A percentile compares a stretch with the other conserved stretches of the same genome.
Conservation (phyloP, 2,888 invertebrate genomes). For the Tyria jacobaeae region DNA sequence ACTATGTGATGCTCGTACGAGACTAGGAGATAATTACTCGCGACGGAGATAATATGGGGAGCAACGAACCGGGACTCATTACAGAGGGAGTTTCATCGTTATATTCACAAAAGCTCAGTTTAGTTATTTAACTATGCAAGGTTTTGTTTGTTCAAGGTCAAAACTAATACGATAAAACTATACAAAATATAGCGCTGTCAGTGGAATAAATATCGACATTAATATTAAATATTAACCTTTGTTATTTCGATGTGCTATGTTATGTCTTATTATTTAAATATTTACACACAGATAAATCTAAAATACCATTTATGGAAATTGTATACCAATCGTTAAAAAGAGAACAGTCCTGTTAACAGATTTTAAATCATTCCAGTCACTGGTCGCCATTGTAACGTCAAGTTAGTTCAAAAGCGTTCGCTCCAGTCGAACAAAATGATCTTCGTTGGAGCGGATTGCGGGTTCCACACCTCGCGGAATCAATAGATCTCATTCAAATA, state of each 20-base stretch:
- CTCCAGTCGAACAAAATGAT: conserved; percentile 85
- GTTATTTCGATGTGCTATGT: conserved; percentile 57
- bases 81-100: conserved; percentile 67
- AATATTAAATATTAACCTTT: not conserved
- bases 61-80: conserved; percentile 68
- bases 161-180: not conserved
- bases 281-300: conserved; percentile 76
- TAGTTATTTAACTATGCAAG: not conserved
- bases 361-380: conserved; percentile 87
- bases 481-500: conserved; percentile 86
- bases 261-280: conserved; percentile 76
- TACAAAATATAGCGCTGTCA: not conserved
- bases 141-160: not conserved
- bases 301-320: conserved; percentile 85
- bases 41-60: conserved; percentile 68
- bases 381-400: conserved; percentile 84
- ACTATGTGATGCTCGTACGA: conserved; percentile 49
- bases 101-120: not conserved
- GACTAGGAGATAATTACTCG: conserved; percentile 73
- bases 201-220: not conserved
- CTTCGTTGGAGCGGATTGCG: conserved; percentile 77
- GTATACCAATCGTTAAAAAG: conserved; percentile 86
- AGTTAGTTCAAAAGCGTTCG: conserved; percentile 85
- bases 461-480: conserved; percentile 83
- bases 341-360: conserved; percentile 86